These are phyloP conservation scores for Liasis olivaceus DNA, from an alignment of 2,797 vertebrate genomes.

Conservation along the genomic window DNA sequence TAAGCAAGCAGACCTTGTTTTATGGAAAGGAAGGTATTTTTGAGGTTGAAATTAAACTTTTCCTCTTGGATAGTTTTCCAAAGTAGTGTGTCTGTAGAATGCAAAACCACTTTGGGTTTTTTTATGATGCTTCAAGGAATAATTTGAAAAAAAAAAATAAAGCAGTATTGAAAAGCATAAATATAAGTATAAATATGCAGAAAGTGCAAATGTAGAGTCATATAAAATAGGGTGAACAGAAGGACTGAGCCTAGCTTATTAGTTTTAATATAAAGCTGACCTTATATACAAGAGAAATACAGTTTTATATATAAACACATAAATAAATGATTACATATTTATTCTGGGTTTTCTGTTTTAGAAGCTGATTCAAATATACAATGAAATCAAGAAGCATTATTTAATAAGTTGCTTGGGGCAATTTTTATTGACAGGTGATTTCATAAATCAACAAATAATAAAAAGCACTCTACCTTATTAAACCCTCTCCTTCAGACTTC, in stretches of 20 bases:
- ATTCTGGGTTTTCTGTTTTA: neutral
- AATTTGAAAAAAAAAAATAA: neutral
- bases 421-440: neutral
- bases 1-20: slow-evolving; percentile 12
- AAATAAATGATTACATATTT: neutral
- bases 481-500: neutral
- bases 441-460: neutral
- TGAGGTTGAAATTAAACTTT: neutral
- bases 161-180: neutral
- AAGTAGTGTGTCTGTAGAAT: neutral
- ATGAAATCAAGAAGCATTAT: neutral
- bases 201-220: neutral
- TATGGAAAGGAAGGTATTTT: neutral
- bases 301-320: neutral
- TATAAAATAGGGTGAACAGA: neutral
- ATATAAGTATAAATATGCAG: neutral
- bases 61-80: neutral
- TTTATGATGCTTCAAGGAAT: neutral
- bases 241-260: neutral
- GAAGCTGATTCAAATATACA: neutral
- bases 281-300: neutral
- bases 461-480: neutral
- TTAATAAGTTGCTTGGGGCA: neutral
- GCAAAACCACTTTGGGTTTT: neutral
- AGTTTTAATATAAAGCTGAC: neutral